Percentiles rank a stretch among this genome's conserved stretches.
These are phyloP conservation scores for Epiblema foenella DNA, from an alignment of 2,888 invertebrate species.

Conservation along the genomic window DNA sequence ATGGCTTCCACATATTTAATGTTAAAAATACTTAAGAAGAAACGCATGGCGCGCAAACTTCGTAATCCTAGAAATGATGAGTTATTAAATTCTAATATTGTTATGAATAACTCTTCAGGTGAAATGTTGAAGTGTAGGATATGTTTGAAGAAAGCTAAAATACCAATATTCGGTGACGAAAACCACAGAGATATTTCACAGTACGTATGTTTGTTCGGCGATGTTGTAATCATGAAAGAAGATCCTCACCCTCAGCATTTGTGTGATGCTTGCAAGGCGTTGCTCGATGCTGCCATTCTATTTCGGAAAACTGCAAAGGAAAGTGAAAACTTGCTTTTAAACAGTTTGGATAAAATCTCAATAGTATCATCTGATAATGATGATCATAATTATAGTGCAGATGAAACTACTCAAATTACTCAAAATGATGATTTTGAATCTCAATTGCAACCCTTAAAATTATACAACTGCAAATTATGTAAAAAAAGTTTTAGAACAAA, in stretches of 20 bases:
- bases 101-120: conserved; percentile 21
- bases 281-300: conserved; percentile 59
- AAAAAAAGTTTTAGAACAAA: conserved; percentile 48
- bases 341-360: conserved; percentile 33
- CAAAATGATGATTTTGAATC: conserved; percentile 22
- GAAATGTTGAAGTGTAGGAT: conserved; percentile 59
- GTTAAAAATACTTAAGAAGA: conserved; percentile 23
- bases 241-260: conserved; percentile 63
- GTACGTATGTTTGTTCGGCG: conserved; percentile 59
- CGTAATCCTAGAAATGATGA: neutral
- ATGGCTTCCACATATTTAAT: conserved; percentile 33
- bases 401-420: conserved; percentile 17
- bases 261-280: conserved; percentile 58
- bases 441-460: conserved; percentile 18
- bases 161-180: conserved; percentile 57
- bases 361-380: conserved; percentile 7
- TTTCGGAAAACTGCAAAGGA: conserved; percentile 64
- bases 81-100: neutral
- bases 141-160: conserved; percentile 63
- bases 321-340: conserved; percentile 55
- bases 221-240: conserved; percentile 56
- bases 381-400: conserved; percentile 36
- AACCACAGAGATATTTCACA: conserved; percentile 55
- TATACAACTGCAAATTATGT: conserved; percentile 48
- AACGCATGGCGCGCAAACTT: conserved; percentile 28